Evolutionary conservation across 2,888 invertebrate genomes (phyloP).

Genomic region (Agonopterix subpropinquella): DNA sequence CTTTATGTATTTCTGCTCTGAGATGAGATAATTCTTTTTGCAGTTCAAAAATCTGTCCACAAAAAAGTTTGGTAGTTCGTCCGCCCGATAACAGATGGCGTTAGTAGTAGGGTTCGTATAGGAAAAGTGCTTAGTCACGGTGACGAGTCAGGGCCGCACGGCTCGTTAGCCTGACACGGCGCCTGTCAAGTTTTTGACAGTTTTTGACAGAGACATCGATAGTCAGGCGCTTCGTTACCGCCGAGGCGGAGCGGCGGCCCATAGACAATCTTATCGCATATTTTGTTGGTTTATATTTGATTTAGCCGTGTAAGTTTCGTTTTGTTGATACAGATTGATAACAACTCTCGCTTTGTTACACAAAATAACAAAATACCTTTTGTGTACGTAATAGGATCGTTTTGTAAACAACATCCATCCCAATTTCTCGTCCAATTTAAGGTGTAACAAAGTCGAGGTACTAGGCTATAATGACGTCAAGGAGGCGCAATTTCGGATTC

Average conservation of each 20-base stretch:
- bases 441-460: constrained; percentile 13
- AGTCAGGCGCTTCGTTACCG: constrained; percentile 63
- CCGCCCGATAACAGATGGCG: constrained; percentile 60
- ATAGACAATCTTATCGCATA: constrained; percentile 46
- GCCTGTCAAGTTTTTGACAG: constrained; percentile 72
- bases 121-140: constrained; percentile 41
- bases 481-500: constrained; percentile 62
- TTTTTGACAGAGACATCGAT: constrained; percentile 75
- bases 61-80: constrained; percentile 19
- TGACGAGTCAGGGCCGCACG: constrained; percentile 44
- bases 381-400: neutral
- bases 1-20: constrained; percentile 50
- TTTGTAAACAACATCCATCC: constrained; percentile 3
- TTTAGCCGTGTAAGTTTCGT: constrained; percentile 52
- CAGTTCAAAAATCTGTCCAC: neutral
- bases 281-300: constrained; percentile 55
- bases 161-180: constrained; percentile 71
- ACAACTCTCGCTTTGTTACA: neutral
- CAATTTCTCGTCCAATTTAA: constrained; percentile 24
- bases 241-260: constrained; percentile 42
- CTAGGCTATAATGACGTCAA: constrained; percentile 48
- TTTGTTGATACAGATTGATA: neutral
- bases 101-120: constrained; percentile 8
- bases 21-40: neutral
- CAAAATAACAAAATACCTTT: constrained; percentile 6